Evolutionary conservation across 2,113 vertebrate species (phyloP).

Genomic region (Muntiacus muntjak): DNA sequence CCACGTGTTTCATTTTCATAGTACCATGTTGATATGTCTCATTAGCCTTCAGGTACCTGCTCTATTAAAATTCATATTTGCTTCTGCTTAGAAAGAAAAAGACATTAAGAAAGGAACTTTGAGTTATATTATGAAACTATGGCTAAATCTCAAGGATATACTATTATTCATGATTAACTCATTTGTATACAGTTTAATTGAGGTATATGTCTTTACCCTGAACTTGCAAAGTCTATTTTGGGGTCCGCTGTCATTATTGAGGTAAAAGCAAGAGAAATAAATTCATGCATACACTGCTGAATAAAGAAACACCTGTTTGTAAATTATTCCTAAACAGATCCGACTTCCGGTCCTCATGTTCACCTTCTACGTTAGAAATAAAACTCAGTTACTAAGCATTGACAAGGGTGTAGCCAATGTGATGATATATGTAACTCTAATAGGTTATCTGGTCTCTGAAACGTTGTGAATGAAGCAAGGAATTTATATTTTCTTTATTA

Average conservation of each 20-base stretch:
- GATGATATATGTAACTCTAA: background rate
- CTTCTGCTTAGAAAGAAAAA: background rate
- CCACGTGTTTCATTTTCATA: background rate
- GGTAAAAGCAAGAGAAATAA: background rate
- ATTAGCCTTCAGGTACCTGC: background rate
- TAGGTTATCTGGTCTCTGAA: background rate
- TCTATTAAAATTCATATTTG: background rate
- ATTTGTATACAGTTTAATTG: background rate
- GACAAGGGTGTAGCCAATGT: too few relatives aligned
- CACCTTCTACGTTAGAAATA: background rate
- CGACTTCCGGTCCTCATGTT: background rate
- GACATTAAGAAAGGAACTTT: background rate
- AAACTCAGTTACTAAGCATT: background rate
- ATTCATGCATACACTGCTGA: too few relatives aligned
- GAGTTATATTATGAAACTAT: background rate
- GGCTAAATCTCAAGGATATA: background rate
- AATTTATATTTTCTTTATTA: background rate
- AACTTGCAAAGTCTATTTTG: background rate
- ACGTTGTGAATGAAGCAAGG: background rate
- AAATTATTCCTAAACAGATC: background rate
- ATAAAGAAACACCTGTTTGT: background rate
- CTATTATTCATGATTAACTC: background rate
- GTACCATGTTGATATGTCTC: too few relatives aligned
- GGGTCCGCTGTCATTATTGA: background rate
- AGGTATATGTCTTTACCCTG: background rate